Evolutionary conservation across 2,888 invertebrate species (phyloP), one percentile per base, ranked within the genome.

Genomic region (Gnatocerus cornutus): DNA sequence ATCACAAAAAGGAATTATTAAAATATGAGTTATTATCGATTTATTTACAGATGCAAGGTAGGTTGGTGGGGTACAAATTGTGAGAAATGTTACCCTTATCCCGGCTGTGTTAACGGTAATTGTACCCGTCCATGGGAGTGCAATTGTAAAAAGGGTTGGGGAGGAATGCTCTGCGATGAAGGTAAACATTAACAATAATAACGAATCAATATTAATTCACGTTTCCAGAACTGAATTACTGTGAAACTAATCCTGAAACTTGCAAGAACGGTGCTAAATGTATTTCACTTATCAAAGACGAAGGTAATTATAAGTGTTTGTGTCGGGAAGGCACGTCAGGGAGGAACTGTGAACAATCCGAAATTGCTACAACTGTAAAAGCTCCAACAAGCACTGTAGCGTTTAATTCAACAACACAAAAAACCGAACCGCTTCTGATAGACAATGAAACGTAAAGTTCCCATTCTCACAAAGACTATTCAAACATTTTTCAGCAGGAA

Each of bases 81-180:
- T 79, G 87, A 90, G 52, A 89, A 89, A 76, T 94, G 93, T 79
- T 93, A 93, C 80, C 89, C 92, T 0, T 97, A 97, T 86, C 97
- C 97, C 0, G 96, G 96, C 72, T 97, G 97, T 82, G 89, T 90
- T 64, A 91, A 96, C 81, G 97, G 97, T 13, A 88, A 90, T 61
- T 97, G 97, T 84, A 88, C 88, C 65, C 87, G 92, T 58, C 96
- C 97, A 1, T 97, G 96, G 96, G 94, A 97, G 83, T 97, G 97
- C 84, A 89, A 91, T 80, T 97, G 97, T 84, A 88, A 92, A 76
- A 88, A 90, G 0, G 96, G 96, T 56, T 96, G 94, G 94, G 94
- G 95, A 52, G 97, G 97, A 74, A 92, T 96, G 88, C 89, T 95
- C 12, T 97, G 97, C 83, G 93, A 96, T 83, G 93, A 96, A 90